These are phyloP conservation scores for Eurosta solidaginis DNA, from an alignment of 1,140 invertebrate species.

Conservation along the genomic window DNA sequence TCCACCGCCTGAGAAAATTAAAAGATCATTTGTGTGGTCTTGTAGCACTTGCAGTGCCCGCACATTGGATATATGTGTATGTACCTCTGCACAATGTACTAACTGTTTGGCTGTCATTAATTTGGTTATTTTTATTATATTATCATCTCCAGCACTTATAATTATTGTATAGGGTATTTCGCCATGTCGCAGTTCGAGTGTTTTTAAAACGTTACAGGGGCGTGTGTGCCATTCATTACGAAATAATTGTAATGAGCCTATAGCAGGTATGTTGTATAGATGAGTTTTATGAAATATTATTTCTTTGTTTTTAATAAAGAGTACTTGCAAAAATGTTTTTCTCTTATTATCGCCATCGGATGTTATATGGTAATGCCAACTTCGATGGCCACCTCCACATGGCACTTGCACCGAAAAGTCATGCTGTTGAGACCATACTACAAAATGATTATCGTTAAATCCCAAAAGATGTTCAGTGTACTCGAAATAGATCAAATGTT, in stretches of 20 bases:
- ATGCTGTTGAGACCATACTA: slow-evolving; percentile 45
- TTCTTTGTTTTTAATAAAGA: slow-evolving; percentile 48
- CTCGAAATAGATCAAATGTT: slow-evolving; percentile 4
- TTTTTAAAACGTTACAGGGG: slow-evolving; percentile 44
- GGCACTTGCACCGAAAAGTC: slow-evolving; percentile 45
- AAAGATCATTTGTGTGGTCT: slow-evolving; percentile 28
- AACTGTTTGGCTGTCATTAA: background rate
- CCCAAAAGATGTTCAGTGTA: slow-evolving; percentile 43
- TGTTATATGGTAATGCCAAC: slow-evolving; percentile 48
- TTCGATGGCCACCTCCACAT: slow-evolving; percentile 54
- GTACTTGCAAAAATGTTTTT: slow-evolving; percentile 34
- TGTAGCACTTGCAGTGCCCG: slow-evolving; percentile 35
- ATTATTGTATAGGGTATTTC: background rate
- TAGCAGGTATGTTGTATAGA: slow-evolving; percentile 29
- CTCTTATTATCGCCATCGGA: background rate
- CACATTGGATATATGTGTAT: slow-evolving; percentile 51
- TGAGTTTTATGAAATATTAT: slow-evolving; percentile 36
- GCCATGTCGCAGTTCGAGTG: slow-evolving; percentile 1
- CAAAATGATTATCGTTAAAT: slow-evolving; percentile 55
- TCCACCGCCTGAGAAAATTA: slow-evolving; percentile 53
- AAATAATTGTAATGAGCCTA: background rate
- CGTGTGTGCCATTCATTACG: slow-evolving; percentile 46
- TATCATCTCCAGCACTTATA: slow-evolving; percentile 55
- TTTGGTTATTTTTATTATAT: slow-evolving; percentile 47
- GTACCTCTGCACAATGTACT: slow-evolving; percentile 38